Percentiles rank a stretch among this genome's conserved stretches.
phyloP scores from a whole-genome alignment of 2,888 invertebrate genomes.

The Acrobeloides nanus region DNA sequence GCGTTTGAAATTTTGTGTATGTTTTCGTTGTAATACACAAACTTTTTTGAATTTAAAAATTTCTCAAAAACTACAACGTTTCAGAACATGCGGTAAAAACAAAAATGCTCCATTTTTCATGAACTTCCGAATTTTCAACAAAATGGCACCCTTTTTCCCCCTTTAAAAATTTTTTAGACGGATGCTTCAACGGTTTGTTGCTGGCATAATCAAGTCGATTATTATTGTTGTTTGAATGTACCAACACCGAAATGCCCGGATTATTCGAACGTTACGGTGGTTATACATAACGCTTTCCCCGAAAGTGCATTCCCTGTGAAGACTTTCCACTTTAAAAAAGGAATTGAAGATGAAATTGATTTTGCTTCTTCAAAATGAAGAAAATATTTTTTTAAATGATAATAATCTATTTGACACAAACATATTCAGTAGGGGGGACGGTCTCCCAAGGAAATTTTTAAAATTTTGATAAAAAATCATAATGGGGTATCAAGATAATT shows the following conservation, averaged over 20 bases:
- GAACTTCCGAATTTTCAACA: neutral
- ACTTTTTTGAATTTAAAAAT: too few relatives aligned
- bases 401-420: too few relatives aligned
- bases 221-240: constrained; percentile 49
- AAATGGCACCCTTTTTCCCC: neutral
- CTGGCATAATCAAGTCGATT: constrained; percentile 52
- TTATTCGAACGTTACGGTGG: constrained; percentile 51
- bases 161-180: constrained; percentile 27
- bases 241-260: constrained; percentile 42
- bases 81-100: neutral
- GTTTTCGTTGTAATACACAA: too few relatives aligned
- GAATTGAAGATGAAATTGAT: constrained; percentile 30
- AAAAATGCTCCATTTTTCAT: neutral
- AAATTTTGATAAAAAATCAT: too few relatives aligned
- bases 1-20: too few relatives aligned
- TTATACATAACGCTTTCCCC: constrained; percentile 51
- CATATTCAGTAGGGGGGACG: too few relatives aligned
- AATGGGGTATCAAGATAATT: too few relatives aligned
- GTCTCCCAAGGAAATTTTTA: too few relatives aligned
- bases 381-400: too few relatives aligned
- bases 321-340: constrained; percentile 50
- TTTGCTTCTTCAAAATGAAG: too few relatives aligned
- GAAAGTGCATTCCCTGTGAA: constrained; percentile 46
- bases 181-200: constrained; percentile 50
- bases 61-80: too few relatives aligned